Evolutionary conservation across 2,113 vertebrate species (phyloP), one percentile per base, ranked within the genome.

Genomic region (Chinchilla lanigera): DNA sequence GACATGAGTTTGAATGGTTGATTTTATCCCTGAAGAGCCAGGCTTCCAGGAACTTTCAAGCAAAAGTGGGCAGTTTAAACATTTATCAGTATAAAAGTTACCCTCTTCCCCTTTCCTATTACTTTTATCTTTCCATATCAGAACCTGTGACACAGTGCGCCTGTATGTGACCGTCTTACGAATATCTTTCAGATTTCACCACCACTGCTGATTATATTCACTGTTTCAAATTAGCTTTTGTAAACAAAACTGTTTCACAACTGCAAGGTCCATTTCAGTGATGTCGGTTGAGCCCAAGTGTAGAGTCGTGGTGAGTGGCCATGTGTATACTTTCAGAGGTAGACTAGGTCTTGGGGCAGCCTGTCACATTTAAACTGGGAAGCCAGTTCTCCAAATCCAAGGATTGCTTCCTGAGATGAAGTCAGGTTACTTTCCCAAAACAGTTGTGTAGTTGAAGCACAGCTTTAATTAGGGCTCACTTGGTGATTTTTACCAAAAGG

Each of bases 291-390:
- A 81, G 30, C 5, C 41, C 19, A 35, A 61, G 60, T 63, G 61
- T n/a, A 19, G 52, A 16, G 30, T 87, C 63, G 28, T 3, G 19
- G 24, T 20, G 20, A 26, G 35, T 63, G 71, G 35, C 60, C 0
- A 0, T 50, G 0, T 54, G 61, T 82, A 13, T 63, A 14, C 50
- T 35, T 86, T 22, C 20, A 38, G 26, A n/a, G 16, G 33, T 35
- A 41, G 35, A 44, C 4, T 24, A 12, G 2, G 17, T 26, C 38
- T 56, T 17, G 93, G 50, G 85, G 52, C 44, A 41, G 19, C 19
- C 73, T 52, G 75, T 24, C 58, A 30, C 78, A 84, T 88, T 94
- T 82, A 87, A 81, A 93, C 63, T n/a, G 67, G 89, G 58, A 78
- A 83, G 35, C 2, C 35, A 69, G 10, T n/a, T 67, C 38, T 33